Conservation (phyloP, 2,113 vertebrate species). For the Orthonyx spaldingii region DNA sequence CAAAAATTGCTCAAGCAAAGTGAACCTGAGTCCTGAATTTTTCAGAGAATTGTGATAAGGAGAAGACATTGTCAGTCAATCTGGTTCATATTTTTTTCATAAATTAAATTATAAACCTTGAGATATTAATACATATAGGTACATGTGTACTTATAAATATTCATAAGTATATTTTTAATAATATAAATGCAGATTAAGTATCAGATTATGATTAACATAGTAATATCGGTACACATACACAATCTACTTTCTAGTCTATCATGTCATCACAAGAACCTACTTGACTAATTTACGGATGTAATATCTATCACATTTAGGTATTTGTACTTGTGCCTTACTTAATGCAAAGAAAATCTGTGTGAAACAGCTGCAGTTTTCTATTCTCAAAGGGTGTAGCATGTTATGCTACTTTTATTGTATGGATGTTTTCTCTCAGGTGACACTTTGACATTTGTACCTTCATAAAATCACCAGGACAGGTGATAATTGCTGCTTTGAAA, state of each 20-base stretch:
- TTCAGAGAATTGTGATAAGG: background rate
- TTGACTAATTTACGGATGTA: background rate
- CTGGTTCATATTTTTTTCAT: background rate
- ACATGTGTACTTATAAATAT: background rate
- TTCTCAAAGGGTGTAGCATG: background rate
- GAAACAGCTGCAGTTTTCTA: background rate
- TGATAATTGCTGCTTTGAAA: conserved; percentile 31
- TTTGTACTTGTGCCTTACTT: background rate
- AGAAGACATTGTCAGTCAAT: background rate
- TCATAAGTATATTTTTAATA: background rate
- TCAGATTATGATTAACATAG: background rate
- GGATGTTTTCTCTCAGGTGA: background rate
- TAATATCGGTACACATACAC: background rate
- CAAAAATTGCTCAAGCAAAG: background rate
- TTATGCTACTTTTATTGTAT: background rate
- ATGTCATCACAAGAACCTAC: background rate
- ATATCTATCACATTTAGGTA: background rate
- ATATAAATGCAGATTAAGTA: background rate
- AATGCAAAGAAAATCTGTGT: background rate
- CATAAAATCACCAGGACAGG: background rate
- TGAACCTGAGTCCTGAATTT: background rate
- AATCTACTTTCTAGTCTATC: background rate
- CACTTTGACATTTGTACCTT: background rate
- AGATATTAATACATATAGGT: background rate
- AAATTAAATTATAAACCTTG: background rate